Percentiles rank a stretch among this genome's conserved stretches.
Evolutionary conservation across 2,888 invertebrate species (phyloP).

Genomic region (Tinea pellionella): DNA sequence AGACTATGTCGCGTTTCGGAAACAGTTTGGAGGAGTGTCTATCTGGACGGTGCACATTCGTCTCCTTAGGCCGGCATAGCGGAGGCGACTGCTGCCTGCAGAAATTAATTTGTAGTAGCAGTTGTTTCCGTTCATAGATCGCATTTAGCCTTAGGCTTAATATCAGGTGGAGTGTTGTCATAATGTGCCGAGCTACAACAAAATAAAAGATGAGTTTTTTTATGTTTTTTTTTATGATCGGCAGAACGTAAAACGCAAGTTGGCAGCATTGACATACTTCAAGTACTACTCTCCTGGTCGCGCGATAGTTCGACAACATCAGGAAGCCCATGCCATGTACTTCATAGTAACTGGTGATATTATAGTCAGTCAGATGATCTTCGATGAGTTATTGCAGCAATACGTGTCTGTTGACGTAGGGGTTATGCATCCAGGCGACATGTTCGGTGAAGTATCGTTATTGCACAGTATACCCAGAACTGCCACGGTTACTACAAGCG

Average conservation of each 20-base stretch:
- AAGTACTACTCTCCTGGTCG: conserved; percentile 70
- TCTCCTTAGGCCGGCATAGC: too few species aligned
- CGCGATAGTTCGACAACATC: conserved; percentile 71
- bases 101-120: too few species aligned
- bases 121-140: too few species aligned
- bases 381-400: conserved; percentile 60
- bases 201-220: too few species aligned
- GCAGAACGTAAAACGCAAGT: conserved; percentile 69
- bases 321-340: conserved; percentile 70
- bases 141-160: too few species aligned
- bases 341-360: conserved; percentile 73
- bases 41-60: too few species aligned
- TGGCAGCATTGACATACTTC: conserved; percentile 73
- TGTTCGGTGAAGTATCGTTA: conserved; percentile 76
- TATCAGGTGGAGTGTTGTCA: too few species aligned
- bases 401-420: conserved; percentile 57
- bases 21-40: too few species aligned
- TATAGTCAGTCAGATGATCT: conserved; percentile 55
- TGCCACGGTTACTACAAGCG: conserved; percentile 68
- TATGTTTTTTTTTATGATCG: too few species aligned
- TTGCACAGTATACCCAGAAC: conserved; percentile 71
- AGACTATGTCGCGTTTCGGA: too few species aligned
- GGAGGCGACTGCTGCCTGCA: too few species aligned
- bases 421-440: conserved; percentile 65
- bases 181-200: too few species aligned